Base-by-base conservation (phyloP, 2,888 invertebrate species). In the Morpho achilles region DNA sequence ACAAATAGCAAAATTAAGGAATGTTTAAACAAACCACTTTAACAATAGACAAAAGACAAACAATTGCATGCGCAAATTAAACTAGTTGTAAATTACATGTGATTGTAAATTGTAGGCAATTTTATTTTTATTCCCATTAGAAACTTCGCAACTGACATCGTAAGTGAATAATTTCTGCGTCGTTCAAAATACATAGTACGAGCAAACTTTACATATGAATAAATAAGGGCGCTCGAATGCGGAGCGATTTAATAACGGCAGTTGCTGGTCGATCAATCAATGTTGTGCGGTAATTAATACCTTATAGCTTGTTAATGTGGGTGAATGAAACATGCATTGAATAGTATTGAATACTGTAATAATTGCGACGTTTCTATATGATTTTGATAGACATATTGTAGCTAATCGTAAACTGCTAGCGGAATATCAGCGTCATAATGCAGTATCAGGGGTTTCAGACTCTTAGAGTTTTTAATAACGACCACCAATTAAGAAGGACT, bases 181-280 rank as follows among this genome's bases (percentile, higher is more conserved):
- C 39, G 32, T 50, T 47, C 16, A 50, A 55, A 55, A 22, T 59
- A 54, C 44, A 53, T 40, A 43, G 16, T 42, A 16, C 10, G 50
- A 9, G 41, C 49, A 22, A 62, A 62, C 56, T 62, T 62, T 50
- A 53, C 59, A 50, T 57, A 59, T 62, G 59, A 62, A 62, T 59
- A 59, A 62, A 59, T 59, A 50, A 62, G 45, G 50, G n/a, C 43
- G 49, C 49, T 54, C 48, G 32, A 54, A 54, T 48, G 42, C 45
- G 32, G 7, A 39, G 48, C 43, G 44, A 43, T 50, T 50, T 53
- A 41, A 53, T 53, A 45, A 22, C 58, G 53, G 32, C 53, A 10
- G 49, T 41, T 45, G 58, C 44, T n/a, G 41, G 58, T 9, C 53
- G 39, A 58, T 8, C 47, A 52, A 51, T 58, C 58, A 58, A 44